Evolutionary conservation across 2,888 invertebrate species (phyloP).

Genomic region (Cataglyphis livida): DNA sequence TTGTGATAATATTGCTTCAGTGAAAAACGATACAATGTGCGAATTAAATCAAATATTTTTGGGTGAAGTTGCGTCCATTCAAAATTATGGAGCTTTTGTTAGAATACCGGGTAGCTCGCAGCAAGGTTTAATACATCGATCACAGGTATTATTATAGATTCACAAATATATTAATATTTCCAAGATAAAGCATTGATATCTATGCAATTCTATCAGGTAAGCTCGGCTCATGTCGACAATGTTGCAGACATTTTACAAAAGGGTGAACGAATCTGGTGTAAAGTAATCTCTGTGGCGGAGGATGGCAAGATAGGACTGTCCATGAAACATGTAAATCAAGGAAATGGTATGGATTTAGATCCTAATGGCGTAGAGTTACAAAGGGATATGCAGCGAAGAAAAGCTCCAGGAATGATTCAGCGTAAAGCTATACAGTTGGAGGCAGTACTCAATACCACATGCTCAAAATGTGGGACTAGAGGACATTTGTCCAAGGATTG

Average conservation of each 20-base stretch:
- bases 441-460: conserved; percentile 84
- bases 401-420: conserved; percentile 73
- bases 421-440: conserved; percentile 83
- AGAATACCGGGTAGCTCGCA: conserved; percentile 83
- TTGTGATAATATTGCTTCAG: background rate
- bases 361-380: conserved; percentile 85
- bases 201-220: conserved; percentile 77
- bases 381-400: conserved; percentile 82
- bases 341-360: conserved; percentile 84
- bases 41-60: conserved; percentile 83
- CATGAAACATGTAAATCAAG: conserved; percentile 85
- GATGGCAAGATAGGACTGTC: conserved; percentile 85
- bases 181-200: conserved; percentile 27
- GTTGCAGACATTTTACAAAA: conserved; percentile 83
- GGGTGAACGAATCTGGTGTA: conserved; percentile 85
- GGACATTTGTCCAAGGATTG: conserved; percentile 85
- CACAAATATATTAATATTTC: background rate
- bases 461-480: conserved; percentile 83
- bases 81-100: conserved; percentile 85
- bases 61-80: conserved; percentile 83
- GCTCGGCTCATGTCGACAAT: conserved; percentile 82
- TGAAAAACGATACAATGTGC: conserved; percentile 70
- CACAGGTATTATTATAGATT: conserved; percentile 76
- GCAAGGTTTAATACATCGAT: conserved; percentile 84
- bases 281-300: conserved; percentile 82